Base-by-base conservation (phyloP, 2,888 invertebrate genomes). In the Athetis lepigone region DNA sequence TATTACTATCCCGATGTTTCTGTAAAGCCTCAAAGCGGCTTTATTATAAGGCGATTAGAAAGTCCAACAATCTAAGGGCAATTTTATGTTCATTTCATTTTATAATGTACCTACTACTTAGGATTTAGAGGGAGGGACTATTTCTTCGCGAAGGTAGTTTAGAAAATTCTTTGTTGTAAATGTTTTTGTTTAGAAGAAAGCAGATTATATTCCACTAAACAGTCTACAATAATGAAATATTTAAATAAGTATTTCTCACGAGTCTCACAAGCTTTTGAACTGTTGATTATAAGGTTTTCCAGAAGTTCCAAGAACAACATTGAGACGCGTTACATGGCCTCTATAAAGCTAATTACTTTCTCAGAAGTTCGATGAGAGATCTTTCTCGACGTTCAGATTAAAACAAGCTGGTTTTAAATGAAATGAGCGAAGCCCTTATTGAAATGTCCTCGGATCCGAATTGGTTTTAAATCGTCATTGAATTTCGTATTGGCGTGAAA, bases 391-490 rank as follows among this genome's bases (percentile, higher is more conserved):
- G 56, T 57, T 63, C 65, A 59, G 50, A 70, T 74, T 63, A 72
- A 74, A 73, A 67, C 52, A 69, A 60, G 33, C 29, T 51, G 58
- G 46, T 76, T 57, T 67, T 40, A 62, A 70, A 74, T 71, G 37
- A 70, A 75, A 69, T 43, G 56, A 29, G 46, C 54, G 21, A 46
- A 62, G 54, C 70, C 57, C 66, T 75, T 71, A 78, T 77, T 78
- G 56, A 71, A 77, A 80, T 76, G 78, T 78, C 61, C 73, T 75
- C 69, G 70, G 73, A 76, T 76, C 76, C 79, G 80, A 83, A 86
- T 84, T 79, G 81, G 74, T 79, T 83, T 77, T 65, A 75, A 81
- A 82, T 79, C 76, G 70, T 74, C 73, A 75, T 81, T 77, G 70
- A 81, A 75, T 79, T 61, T 61, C n/a, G 52, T 36, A 66, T 66